phyloP scores from a whole-genome alignment of 2,113 vertebrate genomes.

The Neogobius melanostomus region DNA sequence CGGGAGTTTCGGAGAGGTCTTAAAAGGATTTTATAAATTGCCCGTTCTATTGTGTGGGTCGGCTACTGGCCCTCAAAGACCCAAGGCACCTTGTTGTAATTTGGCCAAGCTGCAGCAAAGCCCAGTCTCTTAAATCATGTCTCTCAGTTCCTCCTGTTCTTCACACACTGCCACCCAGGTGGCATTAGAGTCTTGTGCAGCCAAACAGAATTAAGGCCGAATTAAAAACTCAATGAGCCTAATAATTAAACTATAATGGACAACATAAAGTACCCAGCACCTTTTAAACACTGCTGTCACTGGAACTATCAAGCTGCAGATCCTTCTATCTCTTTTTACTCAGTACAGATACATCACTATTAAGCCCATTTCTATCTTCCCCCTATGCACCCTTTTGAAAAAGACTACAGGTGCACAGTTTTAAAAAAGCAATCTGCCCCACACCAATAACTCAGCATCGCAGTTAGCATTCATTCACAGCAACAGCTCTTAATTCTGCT shows the following conservation, averaged over 20 bases:
- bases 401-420: background rate
- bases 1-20: background rate
- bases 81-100: slow-evolving; percentile 17
- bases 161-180: slow-evolving; percentile 37
- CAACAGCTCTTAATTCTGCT: too few species aligned
- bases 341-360: slow-evolving; percentile 3
- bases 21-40: slow-evolving; percentile 5
- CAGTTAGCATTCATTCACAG: too few species aligned
- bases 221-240: slow-evolving; percentile 74
- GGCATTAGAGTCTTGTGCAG: slow-evolving; percentile 58
- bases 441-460: slow-evolving; percentile 6
- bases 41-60: slow-evolving; percentile 16
- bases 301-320: slow-evolving; percentile 15
- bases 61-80: slow-evolving; percentile 26
- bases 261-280: slow-evolving; percentile 62
- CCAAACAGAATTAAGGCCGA: slow-evolving; percentile 69
- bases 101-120: slow-evolving; percentile 21
- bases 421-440: background rate
- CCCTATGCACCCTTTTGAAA: background rate
- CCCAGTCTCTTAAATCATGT: slow-evolving; percentile 20
- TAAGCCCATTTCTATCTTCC: background rate
- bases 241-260: slow-evolving; percentile 76
- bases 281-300: slow-evolving; percentile 56
- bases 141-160: slow-evolving; percentile 20
- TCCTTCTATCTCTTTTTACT: slow-evolving; percentile 15